Base-by-base conservation (phyloP, 2,113 vertebrate genomes). In the Corapipo altera region DNA sequence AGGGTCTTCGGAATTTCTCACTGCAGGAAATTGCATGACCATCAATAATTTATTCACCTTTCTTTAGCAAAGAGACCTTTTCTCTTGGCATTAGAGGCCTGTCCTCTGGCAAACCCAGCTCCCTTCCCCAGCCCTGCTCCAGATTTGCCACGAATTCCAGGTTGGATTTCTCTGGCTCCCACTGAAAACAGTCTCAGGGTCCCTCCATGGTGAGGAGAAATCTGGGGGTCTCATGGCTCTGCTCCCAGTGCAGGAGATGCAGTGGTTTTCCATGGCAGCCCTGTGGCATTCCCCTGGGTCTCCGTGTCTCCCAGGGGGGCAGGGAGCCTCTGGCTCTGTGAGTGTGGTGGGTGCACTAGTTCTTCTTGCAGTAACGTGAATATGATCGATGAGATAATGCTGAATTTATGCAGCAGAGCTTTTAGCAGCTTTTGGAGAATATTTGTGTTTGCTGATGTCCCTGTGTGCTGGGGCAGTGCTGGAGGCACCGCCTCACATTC, bases 211-310 rank as follows among this genome's bases (percentile, higher is more conserved):
- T 11, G 27, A 28, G 46, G 55, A 80, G 76, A 28, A 30, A 11
- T 5, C 22, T 1, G 64, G 39, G 57, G 16, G 12, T 22, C 18
- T 61, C 0, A 2, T 10, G 75, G 28, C 15, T 83, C 20, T 76
- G 71, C 24, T 78, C n/a, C 71, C 27, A 7, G 28, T 2, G 8
- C 49, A 58, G 46, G 28, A 19, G 41, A 65, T 39, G 23, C 18
- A 12, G 0, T 0, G 1, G 43, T 72, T 12, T 51, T 11, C 61
- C 67, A 15, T 0, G 1, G 33, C 88, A 62, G 58, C 73, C 26
- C 51, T 7, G 8, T 15, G 24, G 14, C 26, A 28, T 44, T 44
- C 43, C 82, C 44, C 9, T 0, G 8, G 8, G 13, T 49, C 65
- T 57, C 30, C 1, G 2, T 6, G 35, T 7, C 39, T 57, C 37